These are phyloP conservation scores for Umimayanthus chanpuru DNA, from an alignment of 92 coral and sea anemone genomes.

Conservation along the genomic window DNA sequence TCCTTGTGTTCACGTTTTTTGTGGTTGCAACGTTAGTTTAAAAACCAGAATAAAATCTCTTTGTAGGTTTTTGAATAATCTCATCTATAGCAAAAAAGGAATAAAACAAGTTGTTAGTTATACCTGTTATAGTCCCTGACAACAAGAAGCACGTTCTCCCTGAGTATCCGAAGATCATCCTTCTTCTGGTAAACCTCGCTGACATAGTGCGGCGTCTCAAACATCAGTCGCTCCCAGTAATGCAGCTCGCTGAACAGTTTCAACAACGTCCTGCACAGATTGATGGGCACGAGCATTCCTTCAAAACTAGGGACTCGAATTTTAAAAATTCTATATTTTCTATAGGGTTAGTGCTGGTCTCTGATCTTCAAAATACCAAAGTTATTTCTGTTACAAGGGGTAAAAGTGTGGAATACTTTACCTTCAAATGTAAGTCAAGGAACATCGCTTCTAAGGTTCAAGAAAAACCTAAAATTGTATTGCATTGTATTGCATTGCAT, in stretches of 20 bases:
- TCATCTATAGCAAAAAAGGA: too few species aligned
- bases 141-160: conserved; percentile 97
- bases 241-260: conserved; percentile 93
- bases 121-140: conserved; percentile 98
- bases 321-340: background rate
- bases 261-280: conserved; percentile 69
- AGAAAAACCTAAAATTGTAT: too few species aligned
- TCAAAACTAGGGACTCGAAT: background rate
- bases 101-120: background rate
- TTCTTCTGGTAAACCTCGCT: conserved; percentile 96
- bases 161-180: conserved; percentile 88
- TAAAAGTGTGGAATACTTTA: too few species aligned
- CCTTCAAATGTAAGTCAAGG: too few species aligned
- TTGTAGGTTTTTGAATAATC: too few species aligned
- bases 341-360: background rate
- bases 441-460: too few species aligned
- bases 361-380: background rate
- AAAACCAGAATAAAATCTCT: too few species aligned
- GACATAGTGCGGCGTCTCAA: conserved; percentile 99
- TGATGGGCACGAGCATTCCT: background rate
- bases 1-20: too few species aligned
- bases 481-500: too few species aligned
- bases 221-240: conserved; percentile 99
- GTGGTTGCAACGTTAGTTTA: too few species aligned
- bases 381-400: too few species aligned